phyloP scores from a whole-genome alignment of 2,113 vertebrate genomes.

The Xyrauchen texanus region DNA sequence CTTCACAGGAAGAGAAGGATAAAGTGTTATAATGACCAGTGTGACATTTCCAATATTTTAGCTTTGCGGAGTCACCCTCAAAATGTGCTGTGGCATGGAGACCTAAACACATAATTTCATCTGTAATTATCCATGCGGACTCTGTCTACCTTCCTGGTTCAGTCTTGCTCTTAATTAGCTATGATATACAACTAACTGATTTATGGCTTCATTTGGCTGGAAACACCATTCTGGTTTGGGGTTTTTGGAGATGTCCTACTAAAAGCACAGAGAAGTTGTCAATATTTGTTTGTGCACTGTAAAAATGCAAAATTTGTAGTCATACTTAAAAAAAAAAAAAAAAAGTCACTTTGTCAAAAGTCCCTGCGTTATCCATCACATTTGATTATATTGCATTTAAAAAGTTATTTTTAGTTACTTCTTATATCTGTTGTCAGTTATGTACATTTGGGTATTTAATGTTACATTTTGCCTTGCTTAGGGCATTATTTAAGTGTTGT shows the following conservation, averaged over 20 bases:
- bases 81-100: conserved; percentile 55
- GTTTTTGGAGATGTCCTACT: conserved; percentile 67
- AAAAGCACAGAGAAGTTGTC: conserved; percentile 61
- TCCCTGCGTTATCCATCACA: conserved; percentile 41
- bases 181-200: conserved; percentile 67
- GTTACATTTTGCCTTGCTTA: no score
- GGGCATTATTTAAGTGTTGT: no score
- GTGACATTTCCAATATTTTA: conserved; percentile 57
- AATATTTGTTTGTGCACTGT: conserved; percentile 57
- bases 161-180: conserved; percentile 70
- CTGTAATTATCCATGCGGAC: conserved; percentile 64
- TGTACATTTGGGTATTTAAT: no score
- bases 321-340: conserved; percentile 47
- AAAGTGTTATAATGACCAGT: conserved; percentile 54
- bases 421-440: no score
- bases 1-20: conserved; percentile 45
- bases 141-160: conserved; percentile 59
- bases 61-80: conserved; percentile 40
- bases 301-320: conserved; percentile 53
- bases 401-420: no score
- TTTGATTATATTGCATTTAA: no score
- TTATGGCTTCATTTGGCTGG: conserved; percentile 66
- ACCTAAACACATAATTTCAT: conserved; percentile 64
- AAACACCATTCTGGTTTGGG: conserved; percentile 62
- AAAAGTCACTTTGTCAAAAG: conserved; percentile 53